A percentile compares a stretch with the other conserved stretches of the same genome.
Conservation (phyloP, 2,113 vertebrate genomes). For the Bostrychus sinensis region DNA sequence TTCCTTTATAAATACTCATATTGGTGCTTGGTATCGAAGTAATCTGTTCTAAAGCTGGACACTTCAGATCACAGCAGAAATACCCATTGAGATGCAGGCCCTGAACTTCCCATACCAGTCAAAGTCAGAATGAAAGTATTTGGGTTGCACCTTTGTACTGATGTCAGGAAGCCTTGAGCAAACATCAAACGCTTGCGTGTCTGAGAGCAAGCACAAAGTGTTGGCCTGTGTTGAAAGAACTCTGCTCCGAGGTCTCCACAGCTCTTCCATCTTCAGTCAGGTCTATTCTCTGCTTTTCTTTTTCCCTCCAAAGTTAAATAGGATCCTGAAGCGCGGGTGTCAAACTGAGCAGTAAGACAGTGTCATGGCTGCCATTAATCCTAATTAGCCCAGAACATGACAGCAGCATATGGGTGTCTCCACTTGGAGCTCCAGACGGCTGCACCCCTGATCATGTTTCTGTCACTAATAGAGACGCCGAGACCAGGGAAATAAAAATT, state of each 20-base stretch:
- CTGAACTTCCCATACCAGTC: constrained; percentile 8
- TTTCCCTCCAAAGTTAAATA: constrained; percentile 31
- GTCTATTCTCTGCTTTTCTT: not conserved
- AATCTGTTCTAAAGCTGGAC: too few relatives aligned
- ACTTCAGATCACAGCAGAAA: not conserved
- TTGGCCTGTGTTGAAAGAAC: constrained; percentile 29
- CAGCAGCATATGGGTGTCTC: constrained; percentile 63
- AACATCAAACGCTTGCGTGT: constrained; percentile 36
- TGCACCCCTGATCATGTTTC: constrained; percentile 34
- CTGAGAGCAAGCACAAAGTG: constrained; percentile 19
- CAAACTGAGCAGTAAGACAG: constrained; percentile 30
- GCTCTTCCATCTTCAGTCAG: constrained; percentile 7
- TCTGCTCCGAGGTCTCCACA: constrained; percentile 8
- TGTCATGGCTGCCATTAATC: constrained; percentile 68
- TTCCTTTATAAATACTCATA: too few relatives aligned
- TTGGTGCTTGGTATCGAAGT: too few relatives aligned
- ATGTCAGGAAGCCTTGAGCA: constrained; percentile 34
- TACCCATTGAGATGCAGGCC: constrained; percentile 16
- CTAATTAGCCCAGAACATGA: constrained; percentile 73
- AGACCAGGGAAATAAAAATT: constrained; percentile 44
- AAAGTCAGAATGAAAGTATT: constrained; percentile 11
- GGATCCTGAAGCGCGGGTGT: constrained; percentile 24
- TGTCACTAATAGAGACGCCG: constrained; percentile 47
- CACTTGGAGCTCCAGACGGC: constrained; percentile 36
- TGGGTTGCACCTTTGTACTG: constrained; percentile 19